phyloP scores from a whole-genome alignment of 2,888 invertebrate species.

The Cepaea hortensis region DNA sequence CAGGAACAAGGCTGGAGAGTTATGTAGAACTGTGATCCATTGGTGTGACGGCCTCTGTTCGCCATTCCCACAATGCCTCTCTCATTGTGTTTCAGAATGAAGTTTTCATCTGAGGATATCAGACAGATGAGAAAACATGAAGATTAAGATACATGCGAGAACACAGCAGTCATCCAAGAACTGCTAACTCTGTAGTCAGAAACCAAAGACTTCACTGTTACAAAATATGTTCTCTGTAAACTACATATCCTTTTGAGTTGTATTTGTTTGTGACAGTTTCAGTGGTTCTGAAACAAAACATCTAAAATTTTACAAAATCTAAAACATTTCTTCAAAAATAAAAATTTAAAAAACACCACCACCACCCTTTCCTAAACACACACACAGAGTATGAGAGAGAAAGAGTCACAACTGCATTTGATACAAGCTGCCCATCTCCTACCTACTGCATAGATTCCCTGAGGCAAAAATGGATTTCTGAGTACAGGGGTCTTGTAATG shows the following conservation, averaged over 20 bases:
- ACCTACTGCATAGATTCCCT: too few species aligned
- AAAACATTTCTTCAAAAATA: too few species aligned
- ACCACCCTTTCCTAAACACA: background rate
- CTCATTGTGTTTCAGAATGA: constrained; percentile 81
- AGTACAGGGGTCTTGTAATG: too few species aligned
- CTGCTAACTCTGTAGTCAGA: background rate
- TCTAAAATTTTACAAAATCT: too few species aligned
- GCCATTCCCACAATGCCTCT: constrained; percentile 86
- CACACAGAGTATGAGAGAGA: background rate
- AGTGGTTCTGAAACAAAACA: too few species aligned
- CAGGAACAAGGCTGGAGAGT: constrained; percentile 82
- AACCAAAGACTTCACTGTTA: too few species aligned
- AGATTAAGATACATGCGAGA: background rate
- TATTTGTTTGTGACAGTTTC: too few species aligned
- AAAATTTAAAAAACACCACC: background rate
- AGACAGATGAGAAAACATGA: background rate
- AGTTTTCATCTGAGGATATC: constrained; percentile 81
- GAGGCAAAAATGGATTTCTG: too few species aligned
- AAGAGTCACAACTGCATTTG: background rate
- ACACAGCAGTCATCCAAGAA: background rate
- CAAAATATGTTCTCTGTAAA: too few species aligned
- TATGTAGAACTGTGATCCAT: constrained; percentile 84
- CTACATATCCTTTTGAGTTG: too few species aligned
- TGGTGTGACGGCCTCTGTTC: constrained; percentile 83
- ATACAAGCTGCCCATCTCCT: too few species aligned